Base-by-base conservation (phyloP, 2,888 invertebrate genomes). In the Actias luna region DNA sequence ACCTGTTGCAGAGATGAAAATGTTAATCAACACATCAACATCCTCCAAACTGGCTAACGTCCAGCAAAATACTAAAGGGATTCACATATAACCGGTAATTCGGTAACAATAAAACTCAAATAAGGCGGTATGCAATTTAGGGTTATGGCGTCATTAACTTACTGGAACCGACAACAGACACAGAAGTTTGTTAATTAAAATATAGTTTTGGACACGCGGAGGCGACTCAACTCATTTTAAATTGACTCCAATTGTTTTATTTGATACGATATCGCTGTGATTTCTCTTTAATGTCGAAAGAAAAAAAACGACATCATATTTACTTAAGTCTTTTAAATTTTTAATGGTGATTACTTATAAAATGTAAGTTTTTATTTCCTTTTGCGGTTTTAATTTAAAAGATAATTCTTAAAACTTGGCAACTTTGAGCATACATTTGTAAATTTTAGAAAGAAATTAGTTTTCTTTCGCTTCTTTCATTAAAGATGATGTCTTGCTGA, bases 81-180 rank as follows among this genome's bases (percentile, higher is more conserved):
- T 52, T 52, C 14, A 29, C 52, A 52, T 55, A 55, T 29, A 55
- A 55, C 42, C 27, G 36, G 36, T 35, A n/a, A 25, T 52, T 36
- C 36, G 18, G 27, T 18, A 29, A 55, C 36, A 42, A 46, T 36
- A 66, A 66, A 65, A 62, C 10, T 66, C 67, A 65, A 65, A 65
- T 70, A 70, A 65, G 70, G 70, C 62, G 55, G 65, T 57, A 42
- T 62, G 64, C 67, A 69, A 67, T 70, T 69, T 65, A 62, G 60
- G 58, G 62, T 65, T 64, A 70, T 63, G 16, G 63, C 61, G 16
- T 63, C 31, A 62, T 69, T 65, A 64, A 66, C 16, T 55, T 29
- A 55, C 29, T 55, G 29, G 29, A 29, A 27, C 16, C 1, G 55
- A 55, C 16, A 29, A 29, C 29, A 36, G 46, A 52, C 35, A 57